Evolutionary conservation across 53 echinoderm and acorn worm genomes (phyloP).

Genomic region (Arbacia lixula): DNA sequence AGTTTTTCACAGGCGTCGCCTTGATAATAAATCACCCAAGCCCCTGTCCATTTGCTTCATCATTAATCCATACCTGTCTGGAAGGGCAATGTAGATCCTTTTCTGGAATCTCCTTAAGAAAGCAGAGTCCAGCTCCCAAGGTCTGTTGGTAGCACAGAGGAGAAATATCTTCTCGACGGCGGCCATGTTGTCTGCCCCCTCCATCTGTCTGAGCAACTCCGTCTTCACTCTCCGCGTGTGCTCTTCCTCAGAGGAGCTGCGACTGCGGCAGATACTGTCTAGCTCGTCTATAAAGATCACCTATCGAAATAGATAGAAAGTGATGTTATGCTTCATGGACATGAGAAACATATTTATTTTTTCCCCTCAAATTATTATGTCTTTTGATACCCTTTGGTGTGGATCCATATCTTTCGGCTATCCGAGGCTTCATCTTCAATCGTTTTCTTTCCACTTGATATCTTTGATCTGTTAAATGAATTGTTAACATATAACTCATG

Average conservation of each 20-base stretch:
- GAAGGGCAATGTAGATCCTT: constrained; percentile 86
- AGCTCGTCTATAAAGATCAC: constrained; percentile 99
- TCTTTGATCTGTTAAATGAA: too few relatives aligned
- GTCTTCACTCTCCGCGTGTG: constrained; percentile 96
- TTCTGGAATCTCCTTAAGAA: constrained; percentile 97
- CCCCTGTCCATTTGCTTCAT: background rate
- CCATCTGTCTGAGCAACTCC: constrained; percentile 94
- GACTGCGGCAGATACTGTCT: constrained; percentile 91
- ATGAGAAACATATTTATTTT: too few relatives aligned
- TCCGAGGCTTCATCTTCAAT: too few relatives aligned
- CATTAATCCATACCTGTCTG: constrained; percentile 84
- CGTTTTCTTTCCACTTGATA: too few relatives aligned
- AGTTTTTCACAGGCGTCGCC: background rate
- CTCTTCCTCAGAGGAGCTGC: constrained; percentile 92
- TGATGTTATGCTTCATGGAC: too few relatives aligned
- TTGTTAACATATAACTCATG: too few relatives aligned
- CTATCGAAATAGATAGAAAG: constrained; percentile 16
- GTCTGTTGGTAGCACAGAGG: constrained; percentile 95
- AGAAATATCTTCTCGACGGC: constrained; percentile 75
- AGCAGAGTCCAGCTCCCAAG: constrained; percentile 96
- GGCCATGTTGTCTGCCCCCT: constrained; percentile 79
- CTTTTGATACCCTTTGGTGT: too few relatives aligned
- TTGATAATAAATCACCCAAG: background rate
- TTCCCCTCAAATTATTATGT: too few relatives aligned
- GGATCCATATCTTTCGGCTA: too few relatives aligned